Base-by-base conservation (phyloP, 1,140 invertebrate species). In the Medauroidea extradentata region DNA sequence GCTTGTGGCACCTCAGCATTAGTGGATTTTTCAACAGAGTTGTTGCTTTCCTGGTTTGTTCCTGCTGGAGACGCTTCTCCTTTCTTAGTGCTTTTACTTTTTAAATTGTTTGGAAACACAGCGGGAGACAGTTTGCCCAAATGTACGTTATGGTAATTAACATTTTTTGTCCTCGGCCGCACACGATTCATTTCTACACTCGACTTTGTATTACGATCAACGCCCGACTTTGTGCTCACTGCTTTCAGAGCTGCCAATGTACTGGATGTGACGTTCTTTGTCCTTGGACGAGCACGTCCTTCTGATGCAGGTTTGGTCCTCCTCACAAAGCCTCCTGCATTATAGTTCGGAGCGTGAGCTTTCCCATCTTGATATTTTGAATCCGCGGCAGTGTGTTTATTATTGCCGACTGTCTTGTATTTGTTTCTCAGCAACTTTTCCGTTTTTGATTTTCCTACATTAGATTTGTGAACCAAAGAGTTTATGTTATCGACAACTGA, bases 121-220 rank as follows among this genome's bases (percentile, higher is more conserved):
- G 81, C 71, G 39, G 78, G 60, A 53, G 74, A 51, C 5, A 77
- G 34, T 61, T 75, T 70, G 55, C 71, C 69, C 51, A 76, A 79
- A 65, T 78, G 76, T n/a, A 83, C 59, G 54, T 69, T 73, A 55
- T 83, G 82, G 68, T 83, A 84, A 62, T 78, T 82, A 0, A 85
- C 83, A 55, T 85, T 84, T 66, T 84, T 84, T 0, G 82, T 85
- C 41, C 81, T 69, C 8, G 82, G 81, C 49, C 82, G 68, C 51
- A 81, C 80, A 52, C 81, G 68, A 57, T 80, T 81, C 13, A 75
- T 71, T 3, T 76, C 75, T 0, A 70, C 66, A 21, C 75, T 75
- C 3, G 73, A 63, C 0, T 74, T 69, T 18, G 56, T 58, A 11
- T 34, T 34, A 61, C 62, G 38, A 42, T 53, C 70, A 67, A 39